phyloP scores from a whole-genome alignment of 2,113 vertebrate species.

The Genyomyrus donnyi region DNA sequence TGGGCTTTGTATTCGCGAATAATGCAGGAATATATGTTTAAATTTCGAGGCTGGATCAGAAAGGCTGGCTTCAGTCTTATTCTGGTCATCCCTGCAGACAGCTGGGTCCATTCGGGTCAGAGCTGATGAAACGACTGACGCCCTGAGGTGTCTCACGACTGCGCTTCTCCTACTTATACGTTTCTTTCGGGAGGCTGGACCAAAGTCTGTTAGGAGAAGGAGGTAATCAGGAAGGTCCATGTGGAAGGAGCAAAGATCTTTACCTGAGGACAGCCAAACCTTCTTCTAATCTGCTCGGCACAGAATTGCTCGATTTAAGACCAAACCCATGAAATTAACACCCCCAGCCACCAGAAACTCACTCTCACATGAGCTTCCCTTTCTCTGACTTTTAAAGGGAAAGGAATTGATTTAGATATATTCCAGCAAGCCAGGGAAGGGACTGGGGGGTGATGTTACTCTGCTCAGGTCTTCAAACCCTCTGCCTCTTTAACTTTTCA shows the following conservation, averaged over 20 bases:
- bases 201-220: conserved; percentile 40
- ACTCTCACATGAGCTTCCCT: conserved; percentile 48
- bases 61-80: neutral
- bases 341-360: conserved; percentile 59
- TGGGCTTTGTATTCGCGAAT: neutral
- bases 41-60: neutral
- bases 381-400: conserved; percentile 2
- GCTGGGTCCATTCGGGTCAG: neutral
- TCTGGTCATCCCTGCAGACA: neutral
- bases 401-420: conserved; percentile 2
- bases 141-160: conserved; percentile 32
- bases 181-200: conserved; percentile 29
- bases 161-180: neutral
- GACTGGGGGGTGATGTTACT: neutral
- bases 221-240: conserved; percentile 45
- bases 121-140: conserved; percentile 27
- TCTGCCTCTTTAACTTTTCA: neutral
- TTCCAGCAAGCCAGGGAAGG: neutral
- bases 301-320: conserved; percentile 67
- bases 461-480: neutral
- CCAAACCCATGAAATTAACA: conserved; percentile 72
- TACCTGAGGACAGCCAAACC: conserved; percentile 62
- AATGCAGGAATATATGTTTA: neutral
- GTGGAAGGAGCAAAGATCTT: conserved; percentile 39
- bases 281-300: conserved; percentile 61